These are phyloP conservation scores for Solenopsis fugax DNA, from an alignment of 1,140 invertebrate species.

Conservation along the genomic window DNA sequence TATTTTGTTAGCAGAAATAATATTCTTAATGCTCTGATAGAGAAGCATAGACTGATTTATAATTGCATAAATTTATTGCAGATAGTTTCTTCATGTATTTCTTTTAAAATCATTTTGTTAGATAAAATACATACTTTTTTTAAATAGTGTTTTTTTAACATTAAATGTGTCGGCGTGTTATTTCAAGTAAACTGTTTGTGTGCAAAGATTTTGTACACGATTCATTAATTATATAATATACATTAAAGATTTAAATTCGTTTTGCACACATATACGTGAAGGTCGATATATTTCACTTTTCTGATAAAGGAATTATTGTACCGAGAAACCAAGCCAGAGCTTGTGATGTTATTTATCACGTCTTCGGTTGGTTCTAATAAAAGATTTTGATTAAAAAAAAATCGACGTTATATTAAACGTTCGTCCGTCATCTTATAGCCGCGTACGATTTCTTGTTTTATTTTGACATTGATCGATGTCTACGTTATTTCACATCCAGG, in stretches of 20 bases:
- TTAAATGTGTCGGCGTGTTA: neutral
- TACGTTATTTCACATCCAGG: slow-evolving; percentile 73
- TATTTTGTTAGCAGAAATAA: neutral
- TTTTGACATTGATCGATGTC: slow-evolving; percentile 77
- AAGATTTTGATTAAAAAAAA: slow-evolving; percentile 59
- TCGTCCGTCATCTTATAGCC: slow-evolving; percentile 61
- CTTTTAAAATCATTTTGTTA: neutral
- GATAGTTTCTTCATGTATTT: neutral
- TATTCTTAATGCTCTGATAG: neutral
- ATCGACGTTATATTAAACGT: slow-evolving; percentile 75
- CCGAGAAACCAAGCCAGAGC: slow-evolving; percentile 22
- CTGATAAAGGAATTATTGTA: slow-evolving; percentile 7
- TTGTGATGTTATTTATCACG: slow-evolving; percentile 56
- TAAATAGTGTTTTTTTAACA: neutral
- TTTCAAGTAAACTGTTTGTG: neutral
- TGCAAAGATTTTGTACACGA: neutral
- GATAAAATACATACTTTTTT: neutral
- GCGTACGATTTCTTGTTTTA: slow-evolving; percentile 67
- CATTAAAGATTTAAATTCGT: slow-evolving; percentile 39
- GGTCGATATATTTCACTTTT: slow-evolving; percentile 60
- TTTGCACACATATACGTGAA: neutral
- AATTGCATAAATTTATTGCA: neutral
- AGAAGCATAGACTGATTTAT: neutral
- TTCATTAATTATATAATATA: neutral
- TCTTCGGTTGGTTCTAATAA: slow-evolving; percentile 34